A percentile compares a stretch with the other conserved stretches of the same genome.
phyloP scores from a whole-genome alignment of 2,797 vertebrate species.

The Masticophis lateralis region DNA sequence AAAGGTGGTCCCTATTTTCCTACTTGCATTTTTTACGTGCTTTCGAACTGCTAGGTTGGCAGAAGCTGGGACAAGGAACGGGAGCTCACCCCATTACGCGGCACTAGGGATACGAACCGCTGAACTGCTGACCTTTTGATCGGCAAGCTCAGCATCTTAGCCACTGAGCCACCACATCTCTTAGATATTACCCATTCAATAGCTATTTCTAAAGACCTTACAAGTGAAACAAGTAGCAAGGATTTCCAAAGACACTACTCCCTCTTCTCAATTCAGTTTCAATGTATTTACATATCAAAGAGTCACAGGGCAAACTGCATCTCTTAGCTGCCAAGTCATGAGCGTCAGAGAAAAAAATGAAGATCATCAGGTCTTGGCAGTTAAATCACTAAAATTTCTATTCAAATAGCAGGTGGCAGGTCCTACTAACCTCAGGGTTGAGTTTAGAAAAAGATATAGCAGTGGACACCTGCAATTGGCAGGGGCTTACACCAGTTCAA shows the following conservation, averaged over 20 bases:
- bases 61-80: no score
- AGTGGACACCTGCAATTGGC: not conserved
- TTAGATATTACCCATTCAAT: not conserved
- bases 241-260: constrained; percentile 50
- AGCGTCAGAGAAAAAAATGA: not conserved
- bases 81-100: no score
- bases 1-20: no score
- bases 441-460: not conserved
- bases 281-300: constrained; percentile 57
- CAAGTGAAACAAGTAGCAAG: constrained; percentile 47
- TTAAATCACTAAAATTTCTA: not conserved
- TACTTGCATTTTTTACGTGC: no score
- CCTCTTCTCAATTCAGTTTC: constrained; percentile 59
- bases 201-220: constrained; percentile 29
- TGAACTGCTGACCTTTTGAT: no score
- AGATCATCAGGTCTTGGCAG: not conserved
- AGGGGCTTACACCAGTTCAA: not conserved
- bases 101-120: no score
- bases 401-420: not conserved
- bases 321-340: constrained; percentile 28
- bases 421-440: not conserved
- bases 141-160: no score
- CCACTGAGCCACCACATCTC: no score
- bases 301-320: constrained; percentile 42
- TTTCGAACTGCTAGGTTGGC: no score